Base-by-base conservation (phyloP, 2,113 vertebrate species). In the Laterallus jamaicensis region DNA sequence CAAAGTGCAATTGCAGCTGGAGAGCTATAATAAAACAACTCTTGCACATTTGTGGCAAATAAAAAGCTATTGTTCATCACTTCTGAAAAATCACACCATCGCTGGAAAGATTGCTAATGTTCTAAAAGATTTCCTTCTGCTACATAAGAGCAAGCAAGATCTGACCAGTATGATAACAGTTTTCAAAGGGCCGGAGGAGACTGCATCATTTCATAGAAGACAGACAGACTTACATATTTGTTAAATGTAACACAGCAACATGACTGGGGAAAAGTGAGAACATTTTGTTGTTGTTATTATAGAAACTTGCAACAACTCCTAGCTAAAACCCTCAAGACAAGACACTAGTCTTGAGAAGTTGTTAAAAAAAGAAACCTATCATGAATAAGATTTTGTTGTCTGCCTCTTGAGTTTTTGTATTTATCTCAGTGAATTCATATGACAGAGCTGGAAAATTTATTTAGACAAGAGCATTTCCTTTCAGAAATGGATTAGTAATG, bases 31-130 rank as follows among this genome's bases (percentile, higher is more conserved):
- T 54, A 47, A 47, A 47, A 47, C 3, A 86, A 40, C 74, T 76
- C 68, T 90, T 86, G 9, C 2, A 71, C 47, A 77, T 32, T 95
- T 49, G 63, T 31, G 92, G 55, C 35, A 79, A 95, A 78, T 68
- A 90, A 56, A 91, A 82, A 82, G 44, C 44, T 77, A 55, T 49
- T 94, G 47, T 77, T 68, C 68, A 95, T 68, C 50, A 75, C 44
- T 76, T 92, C 9, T 63, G 83, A 91, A 93, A 84, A 80, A 91
- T n/a, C 14, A 21, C 62, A 60, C 28, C 44, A 85, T 74, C 58
- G 77, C 24, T 87, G 67, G 64, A 95, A 96, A 85, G 42, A 95
- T 63, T 88, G 80, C 55, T 84, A 82, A 82, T 44, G 37, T 91
- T 92, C 50, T 83, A 59, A 74, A 95, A 89, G n/a, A 82, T 37